Conservation (phyloP, 2,888 invertebrate genomes). For the Pristionchus mayeri region DNA sequence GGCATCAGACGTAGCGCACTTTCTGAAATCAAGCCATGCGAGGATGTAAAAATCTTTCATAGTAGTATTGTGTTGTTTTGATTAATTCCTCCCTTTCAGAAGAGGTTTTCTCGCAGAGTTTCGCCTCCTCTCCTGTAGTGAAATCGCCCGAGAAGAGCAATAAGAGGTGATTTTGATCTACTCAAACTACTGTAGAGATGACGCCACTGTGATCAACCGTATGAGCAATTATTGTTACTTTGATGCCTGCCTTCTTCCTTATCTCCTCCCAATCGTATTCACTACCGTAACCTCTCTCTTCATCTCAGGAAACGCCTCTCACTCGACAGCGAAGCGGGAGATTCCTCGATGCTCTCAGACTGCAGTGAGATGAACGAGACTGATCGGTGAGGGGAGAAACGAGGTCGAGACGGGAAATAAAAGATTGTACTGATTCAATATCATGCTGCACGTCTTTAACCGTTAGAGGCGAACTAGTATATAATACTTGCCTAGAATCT, state of each 20-base stretch:
- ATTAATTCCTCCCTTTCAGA: conserved; percentile 4
- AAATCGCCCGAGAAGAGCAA: conserved; percentile 24
- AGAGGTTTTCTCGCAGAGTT: conserved; percentile 32
- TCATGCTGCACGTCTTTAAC: too few relatives aligned
- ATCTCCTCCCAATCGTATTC: background rate
- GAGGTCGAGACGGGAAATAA: too few relatives aligned
- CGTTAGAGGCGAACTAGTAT: too few relatives aligned
- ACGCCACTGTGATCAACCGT: background rate
- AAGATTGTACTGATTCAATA: too few relatives aligned
- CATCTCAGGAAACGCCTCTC: background rate
- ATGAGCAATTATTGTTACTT: too few relatives aligned
- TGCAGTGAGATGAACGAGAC: conserved; percentile 22
- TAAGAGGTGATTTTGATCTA: background rate
- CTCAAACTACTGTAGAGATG: background rate
- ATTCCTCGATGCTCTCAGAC: background rate
- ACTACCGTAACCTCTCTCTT: background rate
- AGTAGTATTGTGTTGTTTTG: too few relatives aligned
- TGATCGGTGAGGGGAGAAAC: background rate
- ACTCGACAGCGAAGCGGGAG: background rate
- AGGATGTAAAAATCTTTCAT: too few relatives aligned
- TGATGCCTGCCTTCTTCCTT: background rate
- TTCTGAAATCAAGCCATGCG: too few relatives aligned
- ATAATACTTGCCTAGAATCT: too few relatives aligned
- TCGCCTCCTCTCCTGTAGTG: conserved; percentile 15
- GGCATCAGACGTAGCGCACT: too few relatives aligned